Evolutionary conservation across 2,113 vertebrate species (phyloP).

Genomic region (Protomyctophum bolini): DNA sequence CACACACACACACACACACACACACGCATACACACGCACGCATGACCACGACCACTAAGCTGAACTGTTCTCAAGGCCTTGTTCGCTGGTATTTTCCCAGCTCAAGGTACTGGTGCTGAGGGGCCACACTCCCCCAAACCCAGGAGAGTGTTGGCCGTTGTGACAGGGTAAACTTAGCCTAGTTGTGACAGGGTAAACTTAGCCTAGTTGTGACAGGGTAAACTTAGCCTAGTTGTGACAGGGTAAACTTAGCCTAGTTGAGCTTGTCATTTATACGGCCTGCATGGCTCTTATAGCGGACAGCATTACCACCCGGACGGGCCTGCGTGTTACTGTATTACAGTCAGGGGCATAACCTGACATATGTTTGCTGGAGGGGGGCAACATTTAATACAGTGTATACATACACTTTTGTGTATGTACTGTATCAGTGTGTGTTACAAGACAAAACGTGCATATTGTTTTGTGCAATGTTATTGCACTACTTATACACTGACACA

Average conservation of each 20-base stretch:
- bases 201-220: conserved; percentile 25
- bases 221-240: conserved; percentile 25
- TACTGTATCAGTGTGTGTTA: too few species aligned
- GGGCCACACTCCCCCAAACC: conserved; percentile 11
- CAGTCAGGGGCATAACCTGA: conserved; percentile 7
- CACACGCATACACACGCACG: background rate
- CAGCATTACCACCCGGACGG: background rate
- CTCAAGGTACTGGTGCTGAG: background rate
- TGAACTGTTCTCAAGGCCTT: conserved; percentile 46
- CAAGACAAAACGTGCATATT: too few species aligned
- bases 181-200: conserved; percentile 25
- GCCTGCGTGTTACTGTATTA: background rate
- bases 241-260: conserved; percentile 28
- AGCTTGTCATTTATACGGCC: conserved; percentile 12
- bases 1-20: conserved; percentile 8
- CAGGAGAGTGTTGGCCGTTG: conserved; percentile 26
- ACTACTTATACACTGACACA: too few species aligned
- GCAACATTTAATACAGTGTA: too few species aligned
- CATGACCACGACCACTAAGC: background rate
- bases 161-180: conserved; percentile 28
- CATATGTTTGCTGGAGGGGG: conserved; percentile 5
- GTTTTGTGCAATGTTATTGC: too few species aligned
- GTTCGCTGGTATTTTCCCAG: conserved; percentile 43
- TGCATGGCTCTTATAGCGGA: background rate
- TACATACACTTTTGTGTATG: too few species aligned